Evolutionary conservation across 2,797 vertebrate species (phyloP).

Genomic region (Cryptoblepharus egeriae): DNA sequence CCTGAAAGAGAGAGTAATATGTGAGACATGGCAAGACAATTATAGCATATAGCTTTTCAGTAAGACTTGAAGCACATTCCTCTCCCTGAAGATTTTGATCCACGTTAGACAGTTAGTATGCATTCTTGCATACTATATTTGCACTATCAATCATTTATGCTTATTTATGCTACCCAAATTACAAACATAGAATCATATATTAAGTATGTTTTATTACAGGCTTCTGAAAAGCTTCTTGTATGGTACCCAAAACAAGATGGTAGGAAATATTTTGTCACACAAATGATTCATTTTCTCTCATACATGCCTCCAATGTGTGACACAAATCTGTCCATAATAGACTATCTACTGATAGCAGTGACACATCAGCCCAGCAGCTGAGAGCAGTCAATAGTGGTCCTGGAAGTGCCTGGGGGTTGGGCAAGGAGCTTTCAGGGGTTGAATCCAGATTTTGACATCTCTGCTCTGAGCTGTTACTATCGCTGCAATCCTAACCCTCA

Average conservation of each 20-base stretch:
- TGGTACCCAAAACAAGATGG: no score
- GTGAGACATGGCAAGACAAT: background rate
- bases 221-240: background rate
- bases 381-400: no score
- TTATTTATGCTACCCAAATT: background rate
- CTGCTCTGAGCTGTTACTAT: no score
- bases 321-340: no score
- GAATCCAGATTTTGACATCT: no score
- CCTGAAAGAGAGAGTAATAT: conserved; percentile 9
- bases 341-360: no score
- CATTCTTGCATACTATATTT: background rate
- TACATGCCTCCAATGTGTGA: background rate
- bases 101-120: background rate
- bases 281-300: background rate
- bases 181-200: background rate
- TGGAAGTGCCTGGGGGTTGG: no score
- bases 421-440: no score
- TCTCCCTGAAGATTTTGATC: background rate
- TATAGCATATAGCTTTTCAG: background rate
- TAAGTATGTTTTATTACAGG: background rate
- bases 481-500: no score
- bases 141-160: no score
- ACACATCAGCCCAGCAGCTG: no score
- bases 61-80: background rate
- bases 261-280: no score